phyloP scores from a whole-genome alignment of 2,797 vertebrate species.

The Octomys mimax region DNA sequence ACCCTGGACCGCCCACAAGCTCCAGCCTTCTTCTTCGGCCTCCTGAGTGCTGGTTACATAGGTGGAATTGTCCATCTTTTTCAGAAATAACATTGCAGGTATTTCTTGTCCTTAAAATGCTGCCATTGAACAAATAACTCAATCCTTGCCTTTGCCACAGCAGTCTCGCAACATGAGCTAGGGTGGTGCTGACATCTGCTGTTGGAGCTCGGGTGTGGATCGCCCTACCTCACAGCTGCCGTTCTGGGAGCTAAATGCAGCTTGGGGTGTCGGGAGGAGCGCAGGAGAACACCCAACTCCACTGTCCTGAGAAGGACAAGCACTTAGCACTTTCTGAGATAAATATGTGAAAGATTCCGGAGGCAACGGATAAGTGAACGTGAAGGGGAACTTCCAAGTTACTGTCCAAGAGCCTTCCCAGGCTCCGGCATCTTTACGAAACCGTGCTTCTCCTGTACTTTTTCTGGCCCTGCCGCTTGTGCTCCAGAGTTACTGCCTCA shows the following conservation, averaged over 20 bases:
- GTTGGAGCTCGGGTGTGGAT: not conserved
- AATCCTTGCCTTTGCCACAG: not conserved
- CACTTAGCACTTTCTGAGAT: not conserved
- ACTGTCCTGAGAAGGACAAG: not conserved
- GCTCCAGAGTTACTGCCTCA: not conserved
- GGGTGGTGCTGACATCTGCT: conserved; percentile 77
- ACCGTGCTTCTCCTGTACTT: not conserved
- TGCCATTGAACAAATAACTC: not conserved
- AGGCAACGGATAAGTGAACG: not conserved
- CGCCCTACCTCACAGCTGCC: rapidly evolving
- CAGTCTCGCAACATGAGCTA: not conserved
- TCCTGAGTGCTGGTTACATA: not conserved
- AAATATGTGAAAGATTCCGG: not conserved
- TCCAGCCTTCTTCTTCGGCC: not conserved
- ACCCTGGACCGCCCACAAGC: not conserved
- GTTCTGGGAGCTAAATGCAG: not conserved
- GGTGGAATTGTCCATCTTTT: not conserved
- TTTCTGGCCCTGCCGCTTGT: not conserved
- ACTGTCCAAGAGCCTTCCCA: not conserved
- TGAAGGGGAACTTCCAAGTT: not conserved
- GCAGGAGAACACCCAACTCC: not conserved
- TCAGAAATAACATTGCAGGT: conserved; percentile 30
- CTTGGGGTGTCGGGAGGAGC: not conserved
- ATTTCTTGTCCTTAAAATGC: not conserved
- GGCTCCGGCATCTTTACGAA: not conserved